phyloP scores from a whole-genome alignment of 1,140 invertebrate species.

The Trigoniulus corallinus region DNA sequence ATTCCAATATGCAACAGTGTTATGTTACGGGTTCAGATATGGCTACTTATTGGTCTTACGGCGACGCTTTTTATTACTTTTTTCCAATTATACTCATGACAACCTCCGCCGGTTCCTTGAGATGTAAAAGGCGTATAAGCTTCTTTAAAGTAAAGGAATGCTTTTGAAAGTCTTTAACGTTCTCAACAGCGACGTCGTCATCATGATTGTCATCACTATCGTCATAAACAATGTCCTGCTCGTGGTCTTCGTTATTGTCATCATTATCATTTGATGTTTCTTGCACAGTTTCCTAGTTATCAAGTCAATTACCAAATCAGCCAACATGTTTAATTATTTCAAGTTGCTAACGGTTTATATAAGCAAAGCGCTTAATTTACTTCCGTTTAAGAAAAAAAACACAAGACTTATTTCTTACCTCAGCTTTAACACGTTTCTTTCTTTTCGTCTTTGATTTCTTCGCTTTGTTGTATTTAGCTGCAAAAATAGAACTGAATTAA shows the following conservation, averaged over 20 bases:
- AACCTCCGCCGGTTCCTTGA: slow-evolving; percentile 26
- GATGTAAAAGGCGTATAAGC: slow-evolving; percentile 29
- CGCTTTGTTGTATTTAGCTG: slow-evolving; percentile 18
- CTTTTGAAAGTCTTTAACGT: too few relatives aligned
- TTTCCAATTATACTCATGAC: slow-evolving; percentile 31
- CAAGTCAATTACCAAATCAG: too few relatives aligned
- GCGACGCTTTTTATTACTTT: too few relatives aligned
- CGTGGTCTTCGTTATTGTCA: background rate
- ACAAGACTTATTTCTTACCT: slow-evolving; percentile 16
- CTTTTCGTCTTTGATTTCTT: slow-evolving; percentile 7
- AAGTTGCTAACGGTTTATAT: background rate
- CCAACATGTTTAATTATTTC: too few relatives aligned
- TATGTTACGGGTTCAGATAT: too few relatives aligned
- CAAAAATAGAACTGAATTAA: background rate
- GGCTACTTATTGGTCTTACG: too few relatives aligned
- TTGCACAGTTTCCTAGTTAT: background rate
- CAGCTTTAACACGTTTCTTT: background rate
- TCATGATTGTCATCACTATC: slow-evolving; percentile 1
- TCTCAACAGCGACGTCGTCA: background rate
- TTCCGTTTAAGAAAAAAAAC: background rate
- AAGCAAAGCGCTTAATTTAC: slow-evolving; percentile 4
- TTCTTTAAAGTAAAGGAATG: slow-evolving; percentile 26
- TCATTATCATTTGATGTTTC: background rate
- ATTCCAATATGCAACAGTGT: too few relatives aligned
- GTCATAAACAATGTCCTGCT: background rate